Conservation (phyloP, 1,140 invertebrate genomes). For the Caerostris extrusa region DNA sequence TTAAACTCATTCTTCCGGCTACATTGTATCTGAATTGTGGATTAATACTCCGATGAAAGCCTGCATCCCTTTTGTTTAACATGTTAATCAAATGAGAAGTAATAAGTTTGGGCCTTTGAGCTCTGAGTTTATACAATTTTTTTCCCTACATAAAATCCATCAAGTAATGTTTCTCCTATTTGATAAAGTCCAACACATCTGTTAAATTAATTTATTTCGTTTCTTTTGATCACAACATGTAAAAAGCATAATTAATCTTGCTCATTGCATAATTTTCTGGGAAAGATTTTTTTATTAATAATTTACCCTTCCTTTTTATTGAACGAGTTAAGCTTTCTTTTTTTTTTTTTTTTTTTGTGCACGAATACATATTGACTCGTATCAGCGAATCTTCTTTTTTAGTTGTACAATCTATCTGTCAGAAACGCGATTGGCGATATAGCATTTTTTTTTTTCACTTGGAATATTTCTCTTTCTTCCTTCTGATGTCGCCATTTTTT, state of each 20-base stretch:
- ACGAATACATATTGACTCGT: not conserved
- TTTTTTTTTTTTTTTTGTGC: not conserved
- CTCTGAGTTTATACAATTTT: no score
- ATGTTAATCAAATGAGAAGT: no score
- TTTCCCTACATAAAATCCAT: no score
- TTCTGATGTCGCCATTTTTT: not conserved
- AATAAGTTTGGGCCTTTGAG: no score
- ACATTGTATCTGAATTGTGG: no score
- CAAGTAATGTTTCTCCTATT: not conserved
- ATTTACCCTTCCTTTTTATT: not conserved
- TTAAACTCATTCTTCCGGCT: no score
- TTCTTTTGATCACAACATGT: not conserved
- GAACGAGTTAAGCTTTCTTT: not conserved
- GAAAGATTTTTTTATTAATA: not conserved
- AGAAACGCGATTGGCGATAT: not conserved
- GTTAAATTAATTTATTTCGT: not conserved
- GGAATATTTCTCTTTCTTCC: not conserved
- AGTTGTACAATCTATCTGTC: not conserved
- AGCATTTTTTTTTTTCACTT: not conserved
- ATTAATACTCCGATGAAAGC: no score
- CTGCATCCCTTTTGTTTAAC: no score
- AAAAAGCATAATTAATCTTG: not conserved
- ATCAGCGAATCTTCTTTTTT: constrained; percentile 7
- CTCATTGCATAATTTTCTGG: not conserved
- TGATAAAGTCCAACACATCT: not conserved